phyloP scores from a whole-genome alignment of 2,113 vertebrate species.

The Emydocephalus ijimae region DNA sequence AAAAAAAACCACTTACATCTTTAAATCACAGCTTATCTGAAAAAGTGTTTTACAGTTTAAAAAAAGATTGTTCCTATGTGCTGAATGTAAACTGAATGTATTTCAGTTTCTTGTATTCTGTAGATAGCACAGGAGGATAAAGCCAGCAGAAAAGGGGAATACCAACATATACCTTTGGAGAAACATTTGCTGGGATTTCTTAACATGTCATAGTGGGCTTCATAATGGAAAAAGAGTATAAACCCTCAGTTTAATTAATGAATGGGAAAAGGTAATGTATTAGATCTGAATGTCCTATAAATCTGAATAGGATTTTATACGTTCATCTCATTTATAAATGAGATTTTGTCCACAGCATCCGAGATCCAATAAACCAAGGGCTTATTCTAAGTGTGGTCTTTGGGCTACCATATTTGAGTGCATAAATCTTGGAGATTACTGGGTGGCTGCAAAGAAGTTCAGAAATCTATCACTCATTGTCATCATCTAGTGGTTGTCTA shows the following conservation, averaged over 20 bases:
- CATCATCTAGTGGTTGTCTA: background rate
- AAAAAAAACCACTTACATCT: background rate
- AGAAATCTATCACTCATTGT: background rate
- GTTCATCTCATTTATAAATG: background rate
- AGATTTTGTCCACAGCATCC: background rate
- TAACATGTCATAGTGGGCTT: background rate
- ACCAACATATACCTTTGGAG: background rate
- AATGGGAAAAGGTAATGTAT: background rate
- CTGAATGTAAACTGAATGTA: background rate
- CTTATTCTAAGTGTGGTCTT: background rate
- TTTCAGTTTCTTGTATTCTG: background rate
- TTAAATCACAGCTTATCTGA: background rate
- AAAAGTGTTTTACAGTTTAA: background rate
- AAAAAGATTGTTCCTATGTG: background rate
- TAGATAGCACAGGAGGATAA: background rate
- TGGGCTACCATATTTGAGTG: background rate
- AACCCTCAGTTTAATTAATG: background rate
- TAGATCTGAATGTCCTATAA: background rate
- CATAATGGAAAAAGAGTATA: background rate
- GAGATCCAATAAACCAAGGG: background rate
- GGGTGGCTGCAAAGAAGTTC: background rate
- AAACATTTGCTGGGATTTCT: background rate
- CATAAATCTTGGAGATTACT: background rate
- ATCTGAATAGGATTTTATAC: background rate
- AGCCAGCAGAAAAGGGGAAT: background rate